Base-by-base conservation (phyloP, 92 coral and sea anemone genomes). In the Phymanthus crucifer region DNA sequence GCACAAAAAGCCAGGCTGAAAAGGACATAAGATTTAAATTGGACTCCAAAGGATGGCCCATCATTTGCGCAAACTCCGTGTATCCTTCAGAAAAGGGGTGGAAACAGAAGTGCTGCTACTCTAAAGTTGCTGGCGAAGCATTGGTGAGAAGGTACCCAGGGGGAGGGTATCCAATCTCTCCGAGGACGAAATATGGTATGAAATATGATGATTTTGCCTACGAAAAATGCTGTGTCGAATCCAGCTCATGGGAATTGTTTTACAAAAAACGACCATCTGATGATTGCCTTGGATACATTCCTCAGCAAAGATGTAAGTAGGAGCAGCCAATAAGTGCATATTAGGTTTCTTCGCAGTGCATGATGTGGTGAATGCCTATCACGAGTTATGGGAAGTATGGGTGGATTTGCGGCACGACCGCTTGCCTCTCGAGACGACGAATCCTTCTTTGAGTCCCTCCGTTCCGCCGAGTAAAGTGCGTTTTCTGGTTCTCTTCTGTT, bases 51-150 rank as follows among this genome's bases (percentile, higher is more conserved):
- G 68, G 35, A 27, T 61, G 68, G 68, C 68, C 68, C 13, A 7
- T 24, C 29, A 61, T 61, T 61, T 61, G 68, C 23, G 32, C 35
- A 61, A 61, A 61, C 8, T 29, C 68, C 34, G 1, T 61, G 17
- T 2, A 0, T 29, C 0, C 10, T 24, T 8, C 34, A 17, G 0
- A 2, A 2, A 18, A 82, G 3, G 29, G 27, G 10, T 24, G 64
- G 73, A 27, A 21, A 33, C 90, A 87, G 40, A 54, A 77, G 40
- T 87, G 90, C 19, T 87, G 90, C 54, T 87, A 87, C 77, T 61
- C 81, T 1, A 47, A 31, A 11, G 11, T 43, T 6, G 71, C 57
- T 64, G 66, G 27, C n/a, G n/a, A n/a, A 26, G 87, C 83, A 4
- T 37, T 79, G 35, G 74, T 87, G 3, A 76, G 40, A 46, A 32